A percentile compares a stretch with the other conserved stretches of the same genome.
Evolutionary conservation across 2,113 vertebrate genomes (phyloP).

Genomic region (Epinephelus cyanopodus): DNA sequence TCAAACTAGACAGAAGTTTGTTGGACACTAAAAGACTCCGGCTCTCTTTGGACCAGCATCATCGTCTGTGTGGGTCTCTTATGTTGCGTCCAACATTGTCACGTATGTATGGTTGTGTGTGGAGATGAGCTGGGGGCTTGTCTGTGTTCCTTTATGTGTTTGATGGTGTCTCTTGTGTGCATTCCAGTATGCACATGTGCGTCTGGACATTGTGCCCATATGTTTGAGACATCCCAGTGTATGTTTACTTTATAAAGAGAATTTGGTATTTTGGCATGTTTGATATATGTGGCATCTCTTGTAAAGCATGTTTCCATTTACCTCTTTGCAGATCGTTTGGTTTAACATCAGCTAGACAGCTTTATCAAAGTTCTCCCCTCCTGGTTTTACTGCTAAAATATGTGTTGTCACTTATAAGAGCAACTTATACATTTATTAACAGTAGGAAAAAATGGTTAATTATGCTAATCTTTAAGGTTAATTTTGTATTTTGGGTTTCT

Average conservation of each 20-base stretch:
- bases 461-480: no score
- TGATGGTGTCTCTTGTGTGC: constrained; percentile 53
- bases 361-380: neutral
- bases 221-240: constrained; percentile 30
- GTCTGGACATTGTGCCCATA: constrained; percentile 26
- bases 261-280: constrained; percentile 13
- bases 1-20: constrained; percentile 75
- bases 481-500: no score
- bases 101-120: constrained; percentile 41
- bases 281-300: neutral
- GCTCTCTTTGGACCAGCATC: constrained; percentile 62
- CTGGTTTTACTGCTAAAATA: neutral
- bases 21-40: constrained; percentile 63
- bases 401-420: neutral
- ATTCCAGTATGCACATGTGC: constrained; percentile 39
- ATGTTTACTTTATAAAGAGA: constrained; percentile 26
- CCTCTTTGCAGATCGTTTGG: constrained; percentile 6
- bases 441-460: neutral
- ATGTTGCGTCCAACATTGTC: constrained; percentile 59
- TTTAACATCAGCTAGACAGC: neutral
- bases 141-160: constrained; percentile 43
- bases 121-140: constrained; percentile 46
- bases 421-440: neutral
- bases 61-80: constrained; percentile 41
- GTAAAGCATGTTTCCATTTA: constrained; percentile 15